phyloP scores from a whole-genome alignment of 1,140 invertebrate genomes.

The Ips nitidus region DNA sequence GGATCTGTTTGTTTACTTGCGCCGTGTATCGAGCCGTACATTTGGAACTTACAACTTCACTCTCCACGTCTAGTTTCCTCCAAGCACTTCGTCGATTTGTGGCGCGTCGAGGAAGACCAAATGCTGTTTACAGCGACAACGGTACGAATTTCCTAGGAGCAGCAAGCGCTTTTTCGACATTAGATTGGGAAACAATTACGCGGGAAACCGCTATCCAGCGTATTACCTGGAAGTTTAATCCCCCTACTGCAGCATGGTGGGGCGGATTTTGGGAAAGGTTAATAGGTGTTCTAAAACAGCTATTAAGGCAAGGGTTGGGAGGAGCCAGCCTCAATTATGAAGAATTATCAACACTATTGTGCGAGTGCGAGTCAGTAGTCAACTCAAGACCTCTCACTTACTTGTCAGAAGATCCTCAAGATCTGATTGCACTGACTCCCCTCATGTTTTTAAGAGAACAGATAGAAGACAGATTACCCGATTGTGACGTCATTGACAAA shows the following conservation, averaged over 20 bases:
- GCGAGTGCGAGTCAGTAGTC: slow-evolving; percentile 46
- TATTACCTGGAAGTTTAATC: slow-evolving; percentile 37
- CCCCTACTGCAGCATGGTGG: slow-evolving; percentile 48
- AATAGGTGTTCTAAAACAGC: slow-evolving; percentile 39
- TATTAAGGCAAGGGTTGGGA: slow-evolving; percentile 44
- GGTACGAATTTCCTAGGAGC: slow-evolving; percentile 16
- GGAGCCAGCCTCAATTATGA: slow-evolving; percentile 42
- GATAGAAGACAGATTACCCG: slow-evolving; percentile 20
- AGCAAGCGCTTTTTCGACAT: slow-evolving; percentile 40
- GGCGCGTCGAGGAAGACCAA: too few relatives aligned
- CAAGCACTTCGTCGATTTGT: too few relatives aligned
- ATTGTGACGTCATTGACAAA: slow-evolving; percentile 31
- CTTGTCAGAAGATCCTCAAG: slow-evolving; percentile 41
- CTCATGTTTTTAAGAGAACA: slow-evolving; percentile 32
- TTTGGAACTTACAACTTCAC: too few relatives aligned
- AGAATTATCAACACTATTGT: slow-evolving; percentile 46
- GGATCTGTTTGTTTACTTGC: neutral
- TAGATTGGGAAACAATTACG: slow-evolving; percentile 39
- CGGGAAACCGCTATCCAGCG: neutral
- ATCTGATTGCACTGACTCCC: slow-evolving; percentile 26
- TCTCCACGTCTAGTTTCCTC: too few relatives aligned
- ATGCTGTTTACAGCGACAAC: too few relatives aligned
- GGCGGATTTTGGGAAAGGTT: too few relatives aligned
- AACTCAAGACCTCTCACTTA: slow-evolving; percentile 50
- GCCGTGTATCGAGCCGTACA: slow-evolving; percentile 36